Conservation (phyloP, 2,888 invertebrate genomes). For the Tachina fera region DNA sequence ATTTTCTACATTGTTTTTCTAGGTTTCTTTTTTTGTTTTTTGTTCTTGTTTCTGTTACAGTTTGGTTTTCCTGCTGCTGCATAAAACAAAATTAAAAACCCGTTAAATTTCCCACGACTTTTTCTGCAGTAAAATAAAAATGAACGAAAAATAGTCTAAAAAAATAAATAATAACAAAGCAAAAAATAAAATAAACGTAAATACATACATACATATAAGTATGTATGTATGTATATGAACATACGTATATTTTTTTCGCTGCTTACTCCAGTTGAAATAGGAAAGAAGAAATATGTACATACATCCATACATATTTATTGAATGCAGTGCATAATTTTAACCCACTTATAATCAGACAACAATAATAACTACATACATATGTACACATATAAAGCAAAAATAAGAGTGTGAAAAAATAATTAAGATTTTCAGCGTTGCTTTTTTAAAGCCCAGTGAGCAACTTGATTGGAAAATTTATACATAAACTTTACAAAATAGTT, state of each 20-base stretch:
- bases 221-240: not conserved
- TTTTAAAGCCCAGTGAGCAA: not conserved
- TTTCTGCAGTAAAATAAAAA: conserved; percentile 10
- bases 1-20: not conserved
- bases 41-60: conserved; percentile 43
- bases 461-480: no score
- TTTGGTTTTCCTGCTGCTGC: conserved; percentile 67
- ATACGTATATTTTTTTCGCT: no score
- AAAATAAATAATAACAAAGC: not conserved
- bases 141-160: conserved; percentile 6
- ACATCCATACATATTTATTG: no score
- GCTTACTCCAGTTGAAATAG: conserved; percentile 28
- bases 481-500: no score
- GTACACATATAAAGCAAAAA: conserved; percentile 8
- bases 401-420: not conserved
- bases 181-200: not conserved
- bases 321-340: conserved; percentile 62
- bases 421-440: not conserved
- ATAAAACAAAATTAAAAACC: conserved; percentile 69
- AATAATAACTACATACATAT: not conserved
- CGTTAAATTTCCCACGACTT: conserved; percentile 76
- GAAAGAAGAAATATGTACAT: conserved; percentile 34
- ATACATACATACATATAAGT: not conserved
- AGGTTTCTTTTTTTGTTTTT: not conserved
- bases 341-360: conserved; percentile 49